Conservation (phyloP, 2,888 invertebrate genomes). For the Macrosiphum euphorbiae region DNA sequence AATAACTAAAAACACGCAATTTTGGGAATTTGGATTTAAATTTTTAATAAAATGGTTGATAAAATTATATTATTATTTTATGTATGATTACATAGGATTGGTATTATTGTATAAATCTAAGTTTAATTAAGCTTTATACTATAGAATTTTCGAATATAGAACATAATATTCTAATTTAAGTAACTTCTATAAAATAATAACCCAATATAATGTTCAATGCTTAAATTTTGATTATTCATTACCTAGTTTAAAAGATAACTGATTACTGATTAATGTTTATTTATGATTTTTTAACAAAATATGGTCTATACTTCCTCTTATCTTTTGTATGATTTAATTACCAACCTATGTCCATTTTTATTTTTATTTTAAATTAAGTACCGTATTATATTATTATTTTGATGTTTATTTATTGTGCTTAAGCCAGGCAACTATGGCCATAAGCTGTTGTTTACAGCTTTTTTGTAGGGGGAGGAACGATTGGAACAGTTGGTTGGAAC, state of each 20-base stretch:
- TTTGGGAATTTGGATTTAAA: neutral
- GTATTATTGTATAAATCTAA: neutral
- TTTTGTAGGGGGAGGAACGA: too few species aligned
- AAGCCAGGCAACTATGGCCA: too few species aligned
- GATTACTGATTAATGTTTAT: neutral
- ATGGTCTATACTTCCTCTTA: neutral
- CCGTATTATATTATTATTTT: neutral
- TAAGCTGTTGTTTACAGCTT: too few species aligned
- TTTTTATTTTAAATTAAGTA: neutral
- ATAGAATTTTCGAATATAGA: neutral
- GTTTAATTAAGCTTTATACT: neutral
- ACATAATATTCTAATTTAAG: neutral
- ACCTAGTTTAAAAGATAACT: neutral
- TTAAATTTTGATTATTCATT: neutral
- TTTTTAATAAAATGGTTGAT: neutral
- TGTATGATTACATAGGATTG: neutral
- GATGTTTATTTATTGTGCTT: neutral
- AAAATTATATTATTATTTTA: neutral
- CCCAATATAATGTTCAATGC: neutral
- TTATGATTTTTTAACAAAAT: neutral
- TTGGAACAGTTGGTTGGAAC: too few species aligned
- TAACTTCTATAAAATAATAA: neutral
- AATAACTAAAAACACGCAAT: too few species aligned
- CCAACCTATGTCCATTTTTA: neutral
- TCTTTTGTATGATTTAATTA: neutral